Evolutionary conservation across 2,797 vertebrate genomes (phyloP).

Genomic region (Synanceia verrucosa): DNA sequence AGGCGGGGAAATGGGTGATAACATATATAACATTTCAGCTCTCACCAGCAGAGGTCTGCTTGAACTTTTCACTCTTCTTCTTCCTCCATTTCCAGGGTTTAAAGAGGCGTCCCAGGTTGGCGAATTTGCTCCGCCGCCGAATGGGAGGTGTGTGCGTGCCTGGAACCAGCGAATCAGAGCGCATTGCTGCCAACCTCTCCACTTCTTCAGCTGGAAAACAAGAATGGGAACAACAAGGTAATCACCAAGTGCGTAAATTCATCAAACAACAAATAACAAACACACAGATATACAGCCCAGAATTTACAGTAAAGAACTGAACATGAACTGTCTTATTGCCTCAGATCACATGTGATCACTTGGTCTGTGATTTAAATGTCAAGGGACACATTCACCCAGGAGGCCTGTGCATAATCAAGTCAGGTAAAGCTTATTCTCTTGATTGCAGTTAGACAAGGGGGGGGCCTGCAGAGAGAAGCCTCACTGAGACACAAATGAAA

Average conservation of each 20-base stretch:
- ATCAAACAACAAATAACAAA: background rate
- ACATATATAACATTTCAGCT: background rate
- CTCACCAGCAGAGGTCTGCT: constrained; percentile 94
- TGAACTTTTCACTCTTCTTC: constrained; percentile 98
- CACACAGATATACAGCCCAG: background rate
- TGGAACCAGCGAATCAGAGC: constrained; percentile 96
- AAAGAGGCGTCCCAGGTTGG: constrained; percentile 92
- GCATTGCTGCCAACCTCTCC: constrained; percentile 96
- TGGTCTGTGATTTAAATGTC: constrained; percentile 24
- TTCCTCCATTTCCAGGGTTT: constrained; percentile 99
- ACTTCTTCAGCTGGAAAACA: constrained; percentile 90
- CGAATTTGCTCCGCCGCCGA: constrained; percentile 94
- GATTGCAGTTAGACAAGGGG: constrained; percentile 12
- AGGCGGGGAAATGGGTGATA: background rate
- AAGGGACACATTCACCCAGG: constrained; percentile 9
- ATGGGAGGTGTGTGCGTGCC: constrained; percentile 98
- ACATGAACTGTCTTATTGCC: too few relatives aligned
- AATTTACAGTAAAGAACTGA: too few relatives aligned
- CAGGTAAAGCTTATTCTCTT: constrained; percentile 25
- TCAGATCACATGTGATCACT: constrained; percentile 14
- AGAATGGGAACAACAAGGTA: constrained; percentile 14
- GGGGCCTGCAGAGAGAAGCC: background rate
- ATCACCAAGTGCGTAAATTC: constrained; percentile 15
- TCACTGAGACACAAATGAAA: background rate
- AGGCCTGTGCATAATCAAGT: constrained; percentile 34